Percentiles rank a stretch among this genome's conserved stretches.
These are phyloP conservation scores for Dermochelys coriacea DNA, from an alignment of 2,797 vertebrate genomes.

Conservation along the genomic window DNA sequence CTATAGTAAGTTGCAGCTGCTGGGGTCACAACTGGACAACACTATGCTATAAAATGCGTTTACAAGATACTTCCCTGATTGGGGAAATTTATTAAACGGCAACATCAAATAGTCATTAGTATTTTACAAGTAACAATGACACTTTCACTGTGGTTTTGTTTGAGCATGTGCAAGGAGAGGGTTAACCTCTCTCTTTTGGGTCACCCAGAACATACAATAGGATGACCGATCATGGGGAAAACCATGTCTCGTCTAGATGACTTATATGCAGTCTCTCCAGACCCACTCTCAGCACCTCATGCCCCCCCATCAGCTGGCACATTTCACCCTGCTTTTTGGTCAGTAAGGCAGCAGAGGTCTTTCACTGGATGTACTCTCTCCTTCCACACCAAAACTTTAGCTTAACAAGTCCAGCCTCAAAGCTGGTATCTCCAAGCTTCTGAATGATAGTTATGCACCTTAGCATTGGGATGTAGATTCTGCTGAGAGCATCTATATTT, in stretches of 20 bases:
- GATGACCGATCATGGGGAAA: not conserved
- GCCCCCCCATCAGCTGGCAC: rapidly evolving
- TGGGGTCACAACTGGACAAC: not conserved
- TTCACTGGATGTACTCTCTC: not conserved
- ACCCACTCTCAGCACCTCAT: not conserved
- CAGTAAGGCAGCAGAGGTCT: not conserved
- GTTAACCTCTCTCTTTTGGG: not conserved
- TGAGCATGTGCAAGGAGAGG: not conserved
- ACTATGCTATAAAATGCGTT: not conserved
- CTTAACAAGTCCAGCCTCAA: rapidly evolving
- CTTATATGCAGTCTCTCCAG: not conserved
- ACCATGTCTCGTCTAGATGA: not conserved
- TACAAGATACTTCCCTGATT: rapidly evolving
- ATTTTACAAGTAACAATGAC: not conserved
- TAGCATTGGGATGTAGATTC: not conserved
- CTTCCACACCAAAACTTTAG: not conserved
- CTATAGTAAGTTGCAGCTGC: rapidly evolving
- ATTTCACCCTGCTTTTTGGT: rapidly evolving
- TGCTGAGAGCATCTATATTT: not conserved
- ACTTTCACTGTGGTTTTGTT: rapidly evolving
- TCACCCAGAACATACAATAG: not conserved
- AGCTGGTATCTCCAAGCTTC: not conserved
- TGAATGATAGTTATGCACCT: not conserved
- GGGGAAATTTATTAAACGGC: not conserved
- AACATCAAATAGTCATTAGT: not conserved